Conservation (phyloP, 2,797 vertebrate species). For the Gymnothorax reevesii region DNA sequence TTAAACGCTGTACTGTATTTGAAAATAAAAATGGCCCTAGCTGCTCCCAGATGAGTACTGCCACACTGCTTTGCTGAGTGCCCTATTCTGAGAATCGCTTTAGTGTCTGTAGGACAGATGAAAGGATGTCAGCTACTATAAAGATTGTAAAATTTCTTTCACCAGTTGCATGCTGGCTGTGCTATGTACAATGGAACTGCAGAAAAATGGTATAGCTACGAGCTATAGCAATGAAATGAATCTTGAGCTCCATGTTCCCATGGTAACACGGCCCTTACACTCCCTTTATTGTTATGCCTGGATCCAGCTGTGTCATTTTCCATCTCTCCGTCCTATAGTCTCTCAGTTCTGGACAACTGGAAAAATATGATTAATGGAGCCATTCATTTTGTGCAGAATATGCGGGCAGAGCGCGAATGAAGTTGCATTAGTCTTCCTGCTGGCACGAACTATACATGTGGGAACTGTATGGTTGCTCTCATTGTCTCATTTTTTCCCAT, state of each 20-base stretch:
- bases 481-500: neutral
- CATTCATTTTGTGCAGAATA: neutral
- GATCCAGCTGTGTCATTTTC: neutral
- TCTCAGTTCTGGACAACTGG: neutral
- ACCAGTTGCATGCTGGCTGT: neutral
- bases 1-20: neutral
- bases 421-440: neutral
- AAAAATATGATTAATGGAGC: neutral
- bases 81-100: neutral
- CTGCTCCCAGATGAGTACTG: neutral
- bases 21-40: neutral
- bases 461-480: neutral
- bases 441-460: neutral
- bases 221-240: neutral
- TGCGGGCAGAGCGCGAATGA: neutral
- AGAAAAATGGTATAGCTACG: neutral
- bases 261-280: conserved; percentile 6
- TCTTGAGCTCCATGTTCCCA: neutral
- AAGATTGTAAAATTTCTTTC: neutral
- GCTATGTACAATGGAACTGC: conserved; percentile 4
- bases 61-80: neutral
- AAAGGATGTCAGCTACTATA: neutral
- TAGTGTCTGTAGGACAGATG: neutral
- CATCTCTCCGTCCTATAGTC: neutral
- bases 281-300: neutral